Conservation (phyloP, 2,797 vertebrate genomes). For the Crypturellus tataupa region DNA sequence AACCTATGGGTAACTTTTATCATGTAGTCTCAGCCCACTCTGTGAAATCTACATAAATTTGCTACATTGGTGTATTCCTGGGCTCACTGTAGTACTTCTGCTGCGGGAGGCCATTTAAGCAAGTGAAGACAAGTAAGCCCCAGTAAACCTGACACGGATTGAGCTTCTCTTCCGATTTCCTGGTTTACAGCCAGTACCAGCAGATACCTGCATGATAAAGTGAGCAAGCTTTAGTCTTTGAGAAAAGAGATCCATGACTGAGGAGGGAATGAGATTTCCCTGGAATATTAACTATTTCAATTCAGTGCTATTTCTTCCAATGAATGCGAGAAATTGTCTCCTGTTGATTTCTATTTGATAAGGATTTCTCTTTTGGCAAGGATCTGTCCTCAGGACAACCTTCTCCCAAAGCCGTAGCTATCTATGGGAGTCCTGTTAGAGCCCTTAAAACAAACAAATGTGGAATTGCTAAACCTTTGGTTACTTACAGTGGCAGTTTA, state of each 20-base stretch:
- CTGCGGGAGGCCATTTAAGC: background rate
- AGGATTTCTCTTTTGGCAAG: constrained; percentile 30
- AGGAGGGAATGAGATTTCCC: background rate
- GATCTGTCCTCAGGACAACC: background rate
- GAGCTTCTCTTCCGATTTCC: background rate
- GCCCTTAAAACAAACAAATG: constrained; percentile 29
- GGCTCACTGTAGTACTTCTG: constrained; percentile 10
- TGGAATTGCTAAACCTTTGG: constrained; percentile 9
- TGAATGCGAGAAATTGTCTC: background rate
- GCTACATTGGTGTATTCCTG: background rate
- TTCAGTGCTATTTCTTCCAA: constrained; percentile 15
- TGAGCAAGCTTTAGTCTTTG: background rate
- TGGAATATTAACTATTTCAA: background rate
- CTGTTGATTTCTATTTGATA: constrained; percentile 42
- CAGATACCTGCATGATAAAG: constrained; percentile 9
- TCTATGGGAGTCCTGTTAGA: constrained; percentile 9
- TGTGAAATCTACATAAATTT: constrained; percentile 1
- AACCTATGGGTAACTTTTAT: constrained; percentile 74
- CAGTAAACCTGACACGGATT: background rate
- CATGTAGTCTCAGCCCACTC: background rate
- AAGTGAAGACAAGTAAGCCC: background rate
- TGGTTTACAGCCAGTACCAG: constrained; percentile 16
- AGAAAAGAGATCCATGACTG: background rate
- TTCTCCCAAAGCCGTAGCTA: constrained; percentile 3
- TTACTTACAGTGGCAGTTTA: constrained; percentile 54